Evolutionary conservation across 1,140 invertebrate species (phyloP), one percentile per base, ranked within the genome.

Genomic region (Halesus radiatus): DNA sequence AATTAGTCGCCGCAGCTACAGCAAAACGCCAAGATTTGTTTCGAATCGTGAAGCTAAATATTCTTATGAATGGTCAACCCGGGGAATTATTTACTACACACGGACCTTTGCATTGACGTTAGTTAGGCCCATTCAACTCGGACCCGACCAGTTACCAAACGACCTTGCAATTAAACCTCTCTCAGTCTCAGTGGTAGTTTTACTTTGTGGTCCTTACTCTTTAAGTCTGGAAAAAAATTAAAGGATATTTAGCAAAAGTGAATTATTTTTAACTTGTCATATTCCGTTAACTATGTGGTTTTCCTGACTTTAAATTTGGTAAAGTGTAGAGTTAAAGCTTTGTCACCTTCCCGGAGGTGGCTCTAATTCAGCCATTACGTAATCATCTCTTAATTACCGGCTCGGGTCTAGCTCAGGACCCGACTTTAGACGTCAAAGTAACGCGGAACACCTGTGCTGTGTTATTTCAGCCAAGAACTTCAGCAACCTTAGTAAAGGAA

Each of bases 361-460:
- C 50, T 72, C 68, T 72, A 72, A 72, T 72, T 72, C 23, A 58
- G 53, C 53, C 53, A 20, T 58, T 37, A n/a, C 72, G 8, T 56
- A 58, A 56, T 58, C 26, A 54, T 26, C 72, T 75, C 53, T 32
- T 18, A 29, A 74, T 50, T 72, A 72, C 73, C n/a, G 75, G 37
- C 58, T 76, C 37, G 75, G 18, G 5, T 23, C 37, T 45, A 45
- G 37, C 37, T 45, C 37, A 7, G 37, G 10, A 1, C 37, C 10
- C 13, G 37, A 45, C 37, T 64, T 52, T n/a, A 76, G 18, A 22
- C 56, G 58, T 76, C 75, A 76, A 62, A 76, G 75, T 76, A 64
- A 76, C 75, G 56, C 58, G 75, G 56, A 50, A 64, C 75, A 76
- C 75, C 75, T 76, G 75, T 32, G 60, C 58, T 50, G 18, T 20